Evolutionary conservation across 2,797 vertebrate genomes (phyloP).

Genomic region (Tamandua tetradactyla): DNA sequence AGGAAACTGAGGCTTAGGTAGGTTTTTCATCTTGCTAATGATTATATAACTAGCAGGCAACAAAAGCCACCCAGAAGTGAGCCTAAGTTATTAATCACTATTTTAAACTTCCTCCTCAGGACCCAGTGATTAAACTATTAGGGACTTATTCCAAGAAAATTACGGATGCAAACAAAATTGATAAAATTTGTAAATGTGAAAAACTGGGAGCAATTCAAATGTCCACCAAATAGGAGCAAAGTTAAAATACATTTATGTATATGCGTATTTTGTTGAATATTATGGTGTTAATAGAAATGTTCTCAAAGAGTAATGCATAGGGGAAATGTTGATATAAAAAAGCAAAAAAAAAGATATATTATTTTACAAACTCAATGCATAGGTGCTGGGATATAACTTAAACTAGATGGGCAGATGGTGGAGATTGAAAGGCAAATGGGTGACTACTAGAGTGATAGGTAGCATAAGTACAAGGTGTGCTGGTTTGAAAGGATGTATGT

Average conservation of each 20-base stretch:
- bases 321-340: not conserved
- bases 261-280: not conserved
- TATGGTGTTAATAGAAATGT: not conserved
- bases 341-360: not conserved
- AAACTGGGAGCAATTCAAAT: conserved; percentile 24
- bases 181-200: not conserved
- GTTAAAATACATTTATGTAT: not conserved
- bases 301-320: conserved; percentile 12
- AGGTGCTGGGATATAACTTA: not conserved
- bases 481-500: too few relatives aligned
- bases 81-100: not conserved
- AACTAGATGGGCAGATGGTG: not conserved
- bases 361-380: not conserved
- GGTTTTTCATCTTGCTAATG: not conserved
- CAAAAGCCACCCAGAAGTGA: conserved; percentile 3
- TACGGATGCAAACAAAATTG: not conserved
- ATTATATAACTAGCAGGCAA: not conserved
- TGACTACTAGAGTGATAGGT: not conserved
- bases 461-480: not conserved
- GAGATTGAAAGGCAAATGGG: not conserved
- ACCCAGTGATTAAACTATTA: not conserved
- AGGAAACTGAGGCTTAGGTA: not conserved
- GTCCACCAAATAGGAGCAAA: not conserved
- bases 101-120: not conserved
- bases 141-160: not conserved